phyloP scores from a whole-genome alignment of 1,140 invertebrate genomes.

The Liolophura sinensis region DNA sequence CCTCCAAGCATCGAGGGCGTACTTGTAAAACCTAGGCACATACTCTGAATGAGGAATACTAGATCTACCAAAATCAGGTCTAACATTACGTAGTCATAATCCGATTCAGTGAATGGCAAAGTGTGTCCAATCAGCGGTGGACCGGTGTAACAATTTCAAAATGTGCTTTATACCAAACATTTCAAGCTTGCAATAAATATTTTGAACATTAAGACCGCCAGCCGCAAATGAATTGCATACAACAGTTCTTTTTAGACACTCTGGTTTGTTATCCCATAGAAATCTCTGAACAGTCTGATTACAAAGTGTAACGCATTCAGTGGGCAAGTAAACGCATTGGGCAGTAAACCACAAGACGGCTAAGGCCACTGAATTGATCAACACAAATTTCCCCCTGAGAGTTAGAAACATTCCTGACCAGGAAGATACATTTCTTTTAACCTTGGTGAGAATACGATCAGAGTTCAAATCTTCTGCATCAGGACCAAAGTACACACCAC shows the following conservation, averaged over 20 bases:
- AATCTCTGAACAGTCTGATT: slow-evolving; percentile 13
- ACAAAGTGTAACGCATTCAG: too few species aligned
- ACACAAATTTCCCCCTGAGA: too few species aligned
- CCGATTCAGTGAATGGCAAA: slow-evolving; percentile 21
- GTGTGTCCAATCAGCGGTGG: slow-evolving; percentile 8
- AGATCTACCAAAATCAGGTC: slow-evolving; percentile 2
- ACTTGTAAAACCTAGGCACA: slow-evolving; percentile 15
- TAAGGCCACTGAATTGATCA: too few species aligned
- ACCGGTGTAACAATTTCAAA: slow-evolving; percentile 12
- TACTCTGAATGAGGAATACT: slow-evolving; percentile 13
- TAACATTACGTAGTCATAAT: slow-evolving; percentile 12
- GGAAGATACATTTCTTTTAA: too few species aligned
- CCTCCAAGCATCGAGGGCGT: slow-evolving; percentile 4
- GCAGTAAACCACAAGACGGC: too few species aligned
- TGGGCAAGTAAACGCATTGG: too few species aligned
- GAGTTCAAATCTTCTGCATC: too few species aligned
- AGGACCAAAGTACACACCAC: too few species aligned
- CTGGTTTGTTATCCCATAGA: slow-evolving; percentile 22
- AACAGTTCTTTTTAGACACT: slow-evolving; percentile 14
- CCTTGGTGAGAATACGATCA: too few species aligned
- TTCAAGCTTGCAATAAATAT: slow-evolving; percentile 17
- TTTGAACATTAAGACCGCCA: slow-evolving; percentile 21
- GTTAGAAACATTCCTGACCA: too few species aligned
- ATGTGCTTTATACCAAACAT: slow-evolving; percentile 18
- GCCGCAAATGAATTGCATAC: slow-evolving; percentile 10